Evolutionary conservation across 2,797 vertebrate species (phyloP).

Genomic region (Halcyon smyrnensis): DNA sequence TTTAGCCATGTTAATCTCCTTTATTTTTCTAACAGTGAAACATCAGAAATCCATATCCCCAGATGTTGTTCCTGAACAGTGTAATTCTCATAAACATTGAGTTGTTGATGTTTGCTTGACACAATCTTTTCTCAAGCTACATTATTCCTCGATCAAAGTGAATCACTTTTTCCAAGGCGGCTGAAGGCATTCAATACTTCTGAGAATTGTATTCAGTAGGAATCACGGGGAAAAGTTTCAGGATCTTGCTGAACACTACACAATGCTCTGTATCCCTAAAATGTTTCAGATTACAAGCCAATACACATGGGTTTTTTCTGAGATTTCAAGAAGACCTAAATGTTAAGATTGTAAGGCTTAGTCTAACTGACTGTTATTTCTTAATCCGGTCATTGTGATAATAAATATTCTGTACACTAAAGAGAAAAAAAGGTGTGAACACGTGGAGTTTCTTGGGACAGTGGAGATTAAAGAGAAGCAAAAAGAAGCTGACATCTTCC

Average conservation of each 20-base stretch:
- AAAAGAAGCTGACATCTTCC: not conserved
- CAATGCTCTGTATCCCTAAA: not conserved
- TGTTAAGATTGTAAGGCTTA: not conserved
- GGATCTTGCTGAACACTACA: not conserved
- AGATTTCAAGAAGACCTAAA: not conserved
- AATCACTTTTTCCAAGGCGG: not conserved
- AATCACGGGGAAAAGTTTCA: not conserved
- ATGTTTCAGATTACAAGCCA: not conserved
- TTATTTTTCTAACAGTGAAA: not conserved
- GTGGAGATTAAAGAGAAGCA: not conserved
- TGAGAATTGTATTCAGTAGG: not conserved
- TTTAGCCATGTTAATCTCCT: not conserved
- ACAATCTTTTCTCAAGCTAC: not conserved
- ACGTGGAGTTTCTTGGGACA: not conserved
- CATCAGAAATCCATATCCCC: not conserved
- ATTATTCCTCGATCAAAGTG: not conserved
- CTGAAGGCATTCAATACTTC: not conserved
- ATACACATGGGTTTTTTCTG: not conserved
- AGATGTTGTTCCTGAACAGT: not conserved
- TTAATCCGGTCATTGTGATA: not conserved
- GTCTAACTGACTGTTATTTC: not conserved
- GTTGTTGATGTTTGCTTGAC: not conserved
- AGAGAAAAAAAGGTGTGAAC: not conserved
- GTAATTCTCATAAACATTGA: not conserved
- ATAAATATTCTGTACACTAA: not conserved